Percentiles rank a stretch among this genome's conserved stretches.
Conservation (phyloP, 2,113 vertebrate species). For the Glareola pratincola region DNA sequence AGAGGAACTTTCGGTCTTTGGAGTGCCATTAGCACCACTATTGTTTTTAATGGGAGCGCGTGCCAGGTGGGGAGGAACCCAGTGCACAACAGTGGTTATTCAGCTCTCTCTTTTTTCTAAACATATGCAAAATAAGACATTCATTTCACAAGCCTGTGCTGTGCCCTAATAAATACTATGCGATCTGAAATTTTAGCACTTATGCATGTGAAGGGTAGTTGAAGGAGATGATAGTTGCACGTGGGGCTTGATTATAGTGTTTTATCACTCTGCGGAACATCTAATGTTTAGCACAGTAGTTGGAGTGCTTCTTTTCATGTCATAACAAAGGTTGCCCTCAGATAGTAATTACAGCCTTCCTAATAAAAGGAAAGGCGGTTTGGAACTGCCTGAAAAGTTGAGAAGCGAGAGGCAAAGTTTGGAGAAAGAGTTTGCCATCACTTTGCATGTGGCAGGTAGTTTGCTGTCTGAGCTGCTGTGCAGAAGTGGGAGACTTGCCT, state of each 20-base stretch:
- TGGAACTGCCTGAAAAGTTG: constrained; percentile 27
- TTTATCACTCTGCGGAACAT: constrained; percentile 34
- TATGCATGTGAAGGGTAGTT: background rate
- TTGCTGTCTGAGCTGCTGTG: background rate
- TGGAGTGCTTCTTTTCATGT: constrained; percentile 44
- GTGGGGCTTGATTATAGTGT: constrained; percentile 56
- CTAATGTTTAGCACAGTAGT: constrained; percentile 23
- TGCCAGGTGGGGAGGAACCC: background rate
- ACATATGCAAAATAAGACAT: background rate
- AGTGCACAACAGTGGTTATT: background rate
- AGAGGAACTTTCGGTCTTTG: background rate
- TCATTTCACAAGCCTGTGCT: background rate
- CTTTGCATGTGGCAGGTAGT: background rate
- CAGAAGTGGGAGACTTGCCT: background rate
- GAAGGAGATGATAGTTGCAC: constrained; percentile 14
- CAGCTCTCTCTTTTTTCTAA: background rate
- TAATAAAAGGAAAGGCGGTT: constrained; percentile 22
- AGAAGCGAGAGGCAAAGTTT: background rate
- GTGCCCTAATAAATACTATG: background rate
- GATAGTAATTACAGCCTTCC: constrained; percentile 52
- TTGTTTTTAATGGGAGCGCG: background rate
- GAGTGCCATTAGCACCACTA: background rate
- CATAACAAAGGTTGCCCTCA: constrained; percentile 51
- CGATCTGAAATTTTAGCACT: background rate
- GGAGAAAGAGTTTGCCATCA: background rate